Evolutionary conservation across 2,797 vertebrate genomes (phyloP).

Genomic region (Anguilla marmorata): DNA sequence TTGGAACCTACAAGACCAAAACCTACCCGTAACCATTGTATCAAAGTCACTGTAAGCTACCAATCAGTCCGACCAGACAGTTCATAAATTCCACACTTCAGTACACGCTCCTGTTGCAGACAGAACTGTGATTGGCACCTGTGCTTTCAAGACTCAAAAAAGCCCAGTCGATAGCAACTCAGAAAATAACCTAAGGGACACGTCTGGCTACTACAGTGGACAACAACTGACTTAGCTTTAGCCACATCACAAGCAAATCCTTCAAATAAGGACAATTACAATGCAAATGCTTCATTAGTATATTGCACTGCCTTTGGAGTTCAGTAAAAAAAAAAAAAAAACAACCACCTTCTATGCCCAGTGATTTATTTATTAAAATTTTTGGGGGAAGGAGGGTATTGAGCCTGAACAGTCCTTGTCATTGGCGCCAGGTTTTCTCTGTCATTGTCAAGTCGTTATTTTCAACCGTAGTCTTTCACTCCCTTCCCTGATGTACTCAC

Average conservation of each 20-base stretch:
- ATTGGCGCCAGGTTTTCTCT: slow-evolving; percentile 20
- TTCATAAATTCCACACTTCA: slow-evolving; percentile 9
- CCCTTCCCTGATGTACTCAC: background rate
- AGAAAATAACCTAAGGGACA: background rate
- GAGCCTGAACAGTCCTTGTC: slow-evolving; percentile 25
- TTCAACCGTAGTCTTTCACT: slow-evolving; percentile 17
- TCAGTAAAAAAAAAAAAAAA: background rate
- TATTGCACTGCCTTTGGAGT: slow-evolving; percentile 52
- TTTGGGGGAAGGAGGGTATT: background rate
- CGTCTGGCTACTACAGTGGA: background rate
- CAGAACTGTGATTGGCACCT: slow-evolving; percentile 22
- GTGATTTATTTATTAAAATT: background rate
- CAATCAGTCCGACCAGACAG: background rate
- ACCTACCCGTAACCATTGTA: slow-evolving; percentile 1
- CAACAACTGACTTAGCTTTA: background rate
- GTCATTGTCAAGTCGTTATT: background rate
- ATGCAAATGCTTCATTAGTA: background rate
- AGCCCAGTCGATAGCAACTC: background rate
- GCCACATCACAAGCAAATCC: background rate
- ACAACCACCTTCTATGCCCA: slow-evolving; percentile 6
- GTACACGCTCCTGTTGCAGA: background rate
- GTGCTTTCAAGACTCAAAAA: background rate
- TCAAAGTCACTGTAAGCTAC: background rate
- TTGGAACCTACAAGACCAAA: slow-evolving; percentile 31
- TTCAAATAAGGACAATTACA: background rate